phyloP scores from a whole-genome alignment of 2,888 invertebrate species.

The Drosophila nr. perissopoda region DNA sequence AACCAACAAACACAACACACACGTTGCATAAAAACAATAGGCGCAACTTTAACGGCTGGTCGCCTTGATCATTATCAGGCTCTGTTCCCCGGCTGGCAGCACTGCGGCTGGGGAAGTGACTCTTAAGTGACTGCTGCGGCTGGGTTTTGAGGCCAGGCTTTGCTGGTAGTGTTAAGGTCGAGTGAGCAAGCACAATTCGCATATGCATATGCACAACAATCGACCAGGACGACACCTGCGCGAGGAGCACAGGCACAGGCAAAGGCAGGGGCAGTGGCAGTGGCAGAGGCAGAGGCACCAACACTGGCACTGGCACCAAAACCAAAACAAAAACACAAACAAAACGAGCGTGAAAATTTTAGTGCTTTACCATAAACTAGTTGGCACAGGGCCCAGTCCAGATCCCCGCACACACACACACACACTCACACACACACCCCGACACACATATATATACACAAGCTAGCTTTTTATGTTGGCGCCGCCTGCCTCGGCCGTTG shows the following conservation, averaged over 20 bases:
- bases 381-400: conserved; percentile 31
- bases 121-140: conserved; percentile 72
- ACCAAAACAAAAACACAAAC: conserved; percentile 14
- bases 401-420: conserved; percentile 27
- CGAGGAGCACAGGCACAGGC: background rate
- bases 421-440: background rate
- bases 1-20: conserved; percentile 24
- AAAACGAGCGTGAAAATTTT: conserved; percentile 60
- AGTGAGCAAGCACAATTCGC: conserved; percentile 67
- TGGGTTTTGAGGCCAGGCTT: conserved; percentile 68
- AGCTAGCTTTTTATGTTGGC: conserved; percentile 57
- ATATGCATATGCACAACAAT: conserved; percentile 48
- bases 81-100: conserved; percentile 17
- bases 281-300: background rate
- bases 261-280: background rate
- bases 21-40: conserved; percentile 69
- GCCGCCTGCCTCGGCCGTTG: conserved; percentile 65
- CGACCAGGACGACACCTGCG: conserved; percentile 59
- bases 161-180: conserved; percentile 68
- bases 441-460: background rate
- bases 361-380: conserved; percentile 74
- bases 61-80: conserved; percentile 76
- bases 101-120: conserved; percentile 47
- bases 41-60: conserved; percentile 74
- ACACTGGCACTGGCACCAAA: background rate